Base-by-base conservation (phyloP, 2,888 invertebrate species). In the Agelastica alni region DNA sequence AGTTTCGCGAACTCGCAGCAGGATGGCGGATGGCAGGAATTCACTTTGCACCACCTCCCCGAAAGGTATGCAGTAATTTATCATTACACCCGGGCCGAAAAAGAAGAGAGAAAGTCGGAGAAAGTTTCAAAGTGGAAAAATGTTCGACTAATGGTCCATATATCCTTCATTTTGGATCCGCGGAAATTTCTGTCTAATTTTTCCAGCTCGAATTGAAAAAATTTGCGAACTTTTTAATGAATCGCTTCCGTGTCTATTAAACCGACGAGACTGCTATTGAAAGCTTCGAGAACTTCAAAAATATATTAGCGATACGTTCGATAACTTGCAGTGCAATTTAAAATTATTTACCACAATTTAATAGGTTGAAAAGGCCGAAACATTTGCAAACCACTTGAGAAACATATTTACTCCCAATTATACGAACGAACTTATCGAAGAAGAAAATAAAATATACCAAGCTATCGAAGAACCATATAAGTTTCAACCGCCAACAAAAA, bases 11-110 rank as follows among this genome's bases (percentile, higher is more conserved):
- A 64, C 59, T 66, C 63, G 48, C 61, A 60, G 63, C 63, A 31
- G 49, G 49, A 41, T 49, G 17, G 47, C 46, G 46, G 46, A 47
- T 47, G 41, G 48, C 41, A 61, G 64, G 63, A 66, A 67, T 67
- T 67, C 62, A 59, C 62, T 65, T 62, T 57, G 58, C 62, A 53
- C 58, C 59, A 63, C 65, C 66, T 63, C 57, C 62, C 62, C 64
- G 61, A 67, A 67, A 65, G 66, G 66, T 68, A 60, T 59, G 62
- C 64, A 48, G 64, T 69, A 70, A 70, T 70, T 70, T 67, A 70
- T 70, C 69, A 70, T 65, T 65, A 64, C 57, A 45, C 43, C 49
- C 44, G 37, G 31, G 3, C 41, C 22, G 55, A 48, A 61, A 63
- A 65, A 64, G 60, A 60, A 60, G n/a, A n/a, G 60, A 56, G 62